Conservation (phyloP, 2,888 invertebrate species). For the Tenthredo scrophulariae region DNA sequence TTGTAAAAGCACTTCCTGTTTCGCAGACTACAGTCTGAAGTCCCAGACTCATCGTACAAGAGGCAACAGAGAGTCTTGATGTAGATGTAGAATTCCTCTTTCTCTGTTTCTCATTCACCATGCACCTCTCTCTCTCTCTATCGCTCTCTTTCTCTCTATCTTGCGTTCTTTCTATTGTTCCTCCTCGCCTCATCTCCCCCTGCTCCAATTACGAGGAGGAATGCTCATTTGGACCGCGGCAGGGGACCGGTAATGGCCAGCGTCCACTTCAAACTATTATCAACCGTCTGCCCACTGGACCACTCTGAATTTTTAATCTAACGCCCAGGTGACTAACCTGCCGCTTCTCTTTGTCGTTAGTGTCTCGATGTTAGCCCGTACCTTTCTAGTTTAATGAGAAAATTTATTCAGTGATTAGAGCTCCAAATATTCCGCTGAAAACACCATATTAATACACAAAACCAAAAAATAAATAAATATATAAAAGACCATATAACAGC, state of each 20-base stretch:
- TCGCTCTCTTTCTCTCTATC: slow-evolving; percentile 26
- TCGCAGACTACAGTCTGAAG: slow-evolving; percentile 54
- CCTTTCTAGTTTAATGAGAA: slow-evolving; percentile 2
- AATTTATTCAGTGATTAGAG: background rate
- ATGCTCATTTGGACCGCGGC: slow-evolving; percentile 73
- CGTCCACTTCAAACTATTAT: slow-evolving; percentile 73
- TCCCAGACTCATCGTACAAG: slow-evolving; percentile 49
- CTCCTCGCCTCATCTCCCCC: slow-evolving; percentile 63
- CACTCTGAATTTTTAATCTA: slow-evolving; percentile 56
- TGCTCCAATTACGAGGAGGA: slow-evolving; percentile 75
- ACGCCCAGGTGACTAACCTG: slow-evolving; percentile 47
- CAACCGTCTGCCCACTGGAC: slow-evolving; percentile 59
- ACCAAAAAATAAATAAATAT: no score
- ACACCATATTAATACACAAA: background rate
- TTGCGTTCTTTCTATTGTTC: slow-evolving; percentile 53
- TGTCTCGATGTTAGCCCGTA: background rate
- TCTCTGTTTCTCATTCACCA: slow-evolving; percentile 57
- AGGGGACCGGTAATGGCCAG: slow-evolving; percentile 72
- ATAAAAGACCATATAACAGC: background rate
- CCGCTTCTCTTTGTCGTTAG: slow-evolving; percentile 13
- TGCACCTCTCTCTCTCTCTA: slow-evolving; percentile 42
- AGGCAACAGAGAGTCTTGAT: slow-evolving; percentile 50
- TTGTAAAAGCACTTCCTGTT: slow-evolving; percentile 61
- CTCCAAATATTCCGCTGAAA: background rate
- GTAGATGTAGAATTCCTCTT: slow-evolving; percentile 25